A percentile compares a stretch with the other conserved stretches of the same genome.
These are phyloP conservation scores for Cepaea nemoralis DNA, from an alignment of 1,140 invertebrate genomes.

Conservation along the genomic window DNA sequence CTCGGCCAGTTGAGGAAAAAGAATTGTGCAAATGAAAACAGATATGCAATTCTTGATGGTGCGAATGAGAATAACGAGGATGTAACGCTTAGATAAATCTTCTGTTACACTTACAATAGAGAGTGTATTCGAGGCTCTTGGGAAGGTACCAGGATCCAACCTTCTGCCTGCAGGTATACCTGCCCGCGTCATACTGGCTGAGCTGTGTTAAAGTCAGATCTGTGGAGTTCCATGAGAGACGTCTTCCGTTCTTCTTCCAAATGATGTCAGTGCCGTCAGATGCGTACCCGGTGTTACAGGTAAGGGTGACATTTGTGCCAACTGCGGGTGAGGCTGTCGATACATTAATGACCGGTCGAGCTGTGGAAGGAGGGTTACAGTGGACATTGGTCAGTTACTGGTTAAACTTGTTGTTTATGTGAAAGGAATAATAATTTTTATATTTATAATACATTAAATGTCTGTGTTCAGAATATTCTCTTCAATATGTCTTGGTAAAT, in stretches of 20 bases:
- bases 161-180: not conserved
- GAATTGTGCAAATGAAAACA: too few relatives aligned
- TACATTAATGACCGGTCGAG: not conserved
- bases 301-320: not conserved
- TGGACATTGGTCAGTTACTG: too few relatives aligned
- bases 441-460: too few relatives aligned
- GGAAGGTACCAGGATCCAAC: not conserved
- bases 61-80: too few relatives aligned
- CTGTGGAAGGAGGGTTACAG: not conserved
- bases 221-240: not conserved
- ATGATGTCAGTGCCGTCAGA: constrained; percentile 1
- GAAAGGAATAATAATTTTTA: too few relatives aligned
- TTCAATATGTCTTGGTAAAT: too few relatives aligned
- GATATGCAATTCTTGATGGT: too few relatives aligned
- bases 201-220: not conserved
- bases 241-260: not conserved
- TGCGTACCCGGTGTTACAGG: not conserved
- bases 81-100: too few relatives aligned
- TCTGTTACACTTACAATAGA: not conserved
- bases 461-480: too few relatives aligned
- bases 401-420: too few relatives aligned
- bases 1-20: too few relatives aligned
- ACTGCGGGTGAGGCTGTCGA: not conserved
- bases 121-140: not conserved
- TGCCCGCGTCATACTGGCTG: not conserved